phyloP scores from a whole-genome alignment of 2,888 invertebrate species.

The Metalampra italica region DNA sequence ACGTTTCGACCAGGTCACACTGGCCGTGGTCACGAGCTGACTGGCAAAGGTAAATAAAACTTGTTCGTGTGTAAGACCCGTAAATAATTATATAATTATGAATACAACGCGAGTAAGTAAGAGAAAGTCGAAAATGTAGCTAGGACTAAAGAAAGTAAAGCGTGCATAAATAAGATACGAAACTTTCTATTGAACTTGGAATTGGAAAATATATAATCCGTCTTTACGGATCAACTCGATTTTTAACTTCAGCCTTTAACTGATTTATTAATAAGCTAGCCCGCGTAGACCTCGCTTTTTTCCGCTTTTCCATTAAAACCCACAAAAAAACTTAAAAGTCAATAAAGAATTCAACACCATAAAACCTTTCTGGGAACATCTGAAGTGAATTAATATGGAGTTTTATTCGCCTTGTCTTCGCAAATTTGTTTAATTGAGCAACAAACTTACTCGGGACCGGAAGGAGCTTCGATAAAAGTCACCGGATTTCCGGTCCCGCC shows the following conservation, averaged over 20 bases:
- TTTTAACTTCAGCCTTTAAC: not conserved
- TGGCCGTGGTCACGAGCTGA: too few species aligned
- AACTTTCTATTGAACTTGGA: not conserved
- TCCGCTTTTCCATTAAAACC: not conserved
- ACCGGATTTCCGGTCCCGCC: slow-evolving; percentile 45
- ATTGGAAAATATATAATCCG: not conserved
- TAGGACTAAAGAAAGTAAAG: too few species aligned
- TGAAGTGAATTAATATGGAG: slow-evolving; percentile 29
- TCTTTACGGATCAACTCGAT: not conserved
- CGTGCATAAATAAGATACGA: not conserved
- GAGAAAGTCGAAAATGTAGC: too few species aligned
- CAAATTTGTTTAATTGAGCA: slow-evolving; percentile 49
- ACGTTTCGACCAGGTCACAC: too few species aligned
- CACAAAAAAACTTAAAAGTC: slow-evolving; percentile 2
- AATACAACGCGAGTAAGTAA: too few species aligned
- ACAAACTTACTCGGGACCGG: slow-evolving; percentile 30
- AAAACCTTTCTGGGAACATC: slow-evolving; percentile 19
- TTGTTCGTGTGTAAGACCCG: too few species aligned
- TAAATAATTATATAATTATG: too few species aligned
- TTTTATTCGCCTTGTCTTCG: slow-evolving; percentile 26
- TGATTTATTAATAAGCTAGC: not conserved
- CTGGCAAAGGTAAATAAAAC: too few species aligned
- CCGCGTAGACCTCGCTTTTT: not conserved
- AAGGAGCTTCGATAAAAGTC: slow-evolving; percentile 36
- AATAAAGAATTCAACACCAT: slow-evolving; percentile 27